These are phyloP conservation scores for Brachyptera putata DNA, from an alignment of 2,888 invertebrate species.

Conservation along the genomic window DNA sequence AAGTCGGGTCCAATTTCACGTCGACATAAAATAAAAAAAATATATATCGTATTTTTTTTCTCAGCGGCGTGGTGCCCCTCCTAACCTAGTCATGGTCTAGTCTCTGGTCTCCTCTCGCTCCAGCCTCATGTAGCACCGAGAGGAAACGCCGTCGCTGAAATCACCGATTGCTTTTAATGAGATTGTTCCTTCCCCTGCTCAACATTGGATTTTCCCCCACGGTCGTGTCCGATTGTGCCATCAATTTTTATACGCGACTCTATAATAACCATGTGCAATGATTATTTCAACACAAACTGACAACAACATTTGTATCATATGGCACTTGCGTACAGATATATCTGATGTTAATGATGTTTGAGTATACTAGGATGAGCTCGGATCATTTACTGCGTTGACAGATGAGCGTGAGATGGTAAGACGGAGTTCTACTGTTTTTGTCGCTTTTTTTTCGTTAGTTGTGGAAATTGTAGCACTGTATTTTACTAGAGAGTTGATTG, in stretches of 20 bases:
- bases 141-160: constrained; percentile 28
- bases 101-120: no score
- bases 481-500: no score
- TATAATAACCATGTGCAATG: constrained; percentile 8
- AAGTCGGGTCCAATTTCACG: constrained; percentile 16
- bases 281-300: constrained; percentile 5
- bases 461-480: no score
- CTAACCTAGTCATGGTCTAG: neutral
- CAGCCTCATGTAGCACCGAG: constrained; percentile 1
- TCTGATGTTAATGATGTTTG: no score
- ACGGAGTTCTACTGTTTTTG: no score
- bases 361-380: no score
- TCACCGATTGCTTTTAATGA: constrained; percentile 29
- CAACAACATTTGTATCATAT: neutral
- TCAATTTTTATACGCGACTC: constrained; percentile 10
- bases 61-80: constrained; percentile 1
- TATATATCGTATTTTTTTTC: no score
- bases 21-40: constrained; percentile 12
- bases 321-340: no score
- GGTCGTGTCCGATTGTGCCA: constrained; percentile 14
- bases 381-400: no score
- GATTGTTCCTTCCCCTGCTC: constrained; percentile 22
- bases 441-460: no score
- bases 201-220: constrained; percentile 8
- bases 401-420: no score